Conservation (phyloP, 2,888 invertebrate genomes). For the Netelia fuscicornis region DNA sequence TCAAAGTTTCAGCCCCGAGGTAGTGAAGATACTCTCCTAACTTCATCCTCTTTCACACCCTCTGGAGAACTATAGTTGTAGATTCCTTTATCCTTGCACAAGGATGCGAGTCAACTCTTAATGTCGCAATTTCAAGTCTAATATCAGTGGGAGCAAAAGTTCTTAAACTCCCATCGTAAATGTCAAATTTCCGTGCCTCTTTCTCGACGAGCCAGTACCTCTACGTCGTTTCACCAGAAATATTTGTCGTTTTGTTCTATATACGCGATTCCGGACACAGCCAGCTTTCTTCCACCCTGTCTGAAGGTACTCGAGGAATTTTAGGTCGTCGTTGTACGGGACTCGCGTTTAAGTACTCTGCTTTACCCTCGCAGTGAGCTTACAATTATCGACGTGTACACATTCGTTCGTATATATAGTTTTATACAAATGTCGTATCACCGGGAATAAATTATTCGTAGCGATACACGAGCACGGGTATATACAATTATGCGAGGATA, state of each 20-base stretch:
- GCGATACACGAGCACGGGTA: background rate
- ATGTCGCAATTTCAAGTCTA: constrained; percentile 75
- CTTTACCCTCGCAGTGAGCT: constrained; percentile 20
- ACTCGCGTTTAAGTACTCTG: constrained; percentile 1
- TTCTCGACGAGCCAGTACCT: constrained; percentile 5
- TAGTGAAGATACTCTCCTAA: background rate
- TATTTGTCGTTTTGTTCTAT: constrained; percentile 65
- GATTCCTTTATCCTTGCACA: constrained; percentile 16
- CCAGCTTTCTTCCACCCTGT: background rate
- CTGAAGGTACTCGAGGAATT: constrained; percentile 44
- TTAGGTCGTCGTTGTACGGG: constrained; percentile 31
- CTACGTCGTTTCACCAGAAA: constrained; percentile 37
- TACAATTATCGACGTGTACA: constrained; percentile 1
- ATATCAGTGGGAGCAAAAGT: constrained; percentile 72
- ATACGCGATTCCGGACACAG: background rate
- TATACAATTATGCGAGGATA: background rate
- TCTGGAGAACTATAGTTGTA: background rate
- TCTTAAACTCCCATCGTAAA: constrained; percentile 70
- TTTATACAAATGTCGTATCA: background rate
- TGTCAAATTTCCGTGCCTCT: constrained; percentile 63
- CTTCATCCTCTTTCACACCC: background rate
- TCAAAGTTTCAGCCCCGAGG: constrained; percentile 58
- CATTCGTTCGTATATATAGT: background rate
- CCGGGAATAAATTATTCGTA: background rate
- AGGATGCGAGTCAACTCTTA: constrained; percentile 71